These are phyloP conservation scores for Alca torda DNA, from an alignment of 2,797 vertebrate species.

Conservation along the genomic window DNA sequence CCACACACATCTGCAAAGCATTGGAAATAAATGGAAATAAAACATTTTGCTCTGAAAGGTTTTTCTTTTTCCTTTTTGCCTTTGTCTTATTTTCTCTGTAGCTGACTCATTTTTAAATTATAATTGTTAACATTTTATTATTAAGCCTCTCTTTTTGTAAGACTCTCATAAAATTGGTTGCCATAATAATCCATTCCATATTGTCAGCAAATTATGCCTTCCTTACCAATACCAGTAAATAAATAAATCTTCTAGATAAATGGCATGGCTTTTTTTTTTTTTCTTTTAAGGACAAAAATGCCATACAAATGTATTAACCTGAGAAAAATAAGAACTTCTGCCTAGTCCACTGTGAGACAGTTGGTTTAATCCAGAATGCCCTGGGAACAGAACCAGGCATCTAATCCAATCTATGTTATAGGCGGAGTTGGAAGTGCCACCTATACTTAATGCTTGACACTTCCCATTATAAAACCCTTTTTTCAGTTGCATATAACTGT, in stretches of 20 bases:
- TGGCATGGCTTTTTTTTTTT: background rate
- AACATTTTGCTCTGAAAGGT: conserved; percentile 63
- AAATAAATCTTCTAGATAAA: conserved; percentile 53
- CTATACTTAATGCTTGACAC: conserved; percentile 59
- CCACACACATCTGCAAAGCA: conserved; percentile 75
- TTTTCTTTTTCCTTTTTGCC: conserved; percentile 48
- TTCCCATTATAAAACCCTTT: conserved; percentile 47
- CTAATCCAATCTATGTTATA: conserved; percentile 20
- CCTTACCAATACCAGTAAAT: conserved; percentile 28
- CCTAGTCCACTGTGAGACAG: background rate
- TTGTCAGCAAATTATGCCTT: conserved; percentile 35
- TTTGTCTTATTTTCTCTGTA: conserved; percentile 71
- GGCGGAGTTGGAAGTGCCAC: conserved; percentile 51
- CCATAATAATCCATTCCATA: conserved; percentile 37
- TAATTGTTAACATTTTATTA: conserved; percentile 63
- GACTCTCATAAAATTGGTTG: conserved; percentile 35
- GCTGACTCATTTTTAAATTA: conserved; percentile 72
- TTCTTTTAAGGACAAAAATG: background rate
- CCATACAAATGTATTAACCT: background rate
- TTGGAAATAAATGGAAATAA: conserved; percentile 75
- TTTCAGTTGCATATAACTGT: conserved; percentile 15
- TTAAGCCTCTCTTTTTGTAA: conserved; percentile 37
- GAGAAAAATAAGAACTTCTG: conserved; percentile 18
- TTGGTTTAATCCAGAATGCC: conserved; percentile 6
- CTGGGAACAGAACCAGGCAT: conserved; percentile 18